Evolutionary conservation across 2,797 vertebrate genomes (phyloP).

Genomic region (Sebastes nivosus): DNA sequence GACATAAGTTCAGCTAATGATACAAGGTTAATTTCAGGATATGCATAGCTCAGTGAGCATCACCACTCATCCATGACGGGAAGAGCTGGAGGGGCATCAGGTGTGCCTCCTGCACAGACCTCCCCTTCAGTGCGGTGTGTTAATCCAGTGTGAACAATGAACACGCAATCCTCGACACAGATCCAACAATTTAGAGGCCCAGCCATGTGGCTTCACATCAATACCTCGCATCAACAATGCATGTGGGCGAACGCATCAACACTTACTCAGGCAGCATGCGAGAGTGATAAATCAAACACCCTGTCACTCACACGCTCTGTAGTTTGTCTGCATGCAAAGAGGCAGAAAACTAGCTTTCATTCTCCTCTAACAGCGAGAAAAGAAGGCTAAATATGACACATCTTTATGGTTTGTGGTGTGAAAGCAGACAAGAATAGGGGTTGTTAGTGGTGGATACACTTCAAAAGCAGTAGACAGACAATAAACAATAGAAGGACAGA

Average conservation of each 20-base stretch:
- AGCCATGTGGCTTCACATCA: conserved; percentile 27
- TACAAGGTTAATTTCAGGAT: conserved; percentile 42
- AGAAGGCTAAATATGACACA: not conserved
- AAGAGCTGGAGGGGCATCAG: conserved; percentile 63
- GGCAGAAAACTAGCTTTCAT: not conserved
- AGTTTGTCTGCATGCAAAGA: conserved; percentile 23
- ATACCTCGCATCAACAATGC: conserved; percentile 44
- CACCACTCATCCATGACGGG: conserved; percentile 41
- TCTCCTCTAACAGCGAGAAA: not conserved
- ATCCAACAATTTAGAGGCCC: conserved; percentile 25
- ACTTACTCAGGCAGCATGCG: conserved; percentile 31
- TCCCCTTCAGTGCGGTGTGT: conserved; percentile 8
- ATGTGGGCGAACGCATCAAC: conserved; percentile 38
- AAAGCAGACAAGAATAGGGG: not conserved
- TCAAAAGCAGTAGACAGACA: conserved; percentile 21
- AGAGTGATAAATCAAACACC: conserved; percentile 45
- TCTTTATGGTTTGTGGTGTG: not conserved
- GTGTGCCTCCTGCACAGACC: conserved; percentile 41
- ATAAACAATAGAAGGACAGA: conserved; percentile 20
- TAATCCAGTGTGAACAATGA: conserved; percentile 53
- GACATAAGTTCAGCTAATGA: conserved; percentile 29
- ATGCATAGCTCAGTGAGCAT: conserved; percentile 40
- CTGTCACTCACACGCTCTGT: conserved; percentile 18
- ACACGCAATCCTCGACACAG: conserved; percentile 40
- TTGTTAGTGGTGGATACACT: not conserved